phyloP scores from a whole-genome alignment of 92 coral and sea anemone species.

The Hydrozoanthus gracilis region DNA sequence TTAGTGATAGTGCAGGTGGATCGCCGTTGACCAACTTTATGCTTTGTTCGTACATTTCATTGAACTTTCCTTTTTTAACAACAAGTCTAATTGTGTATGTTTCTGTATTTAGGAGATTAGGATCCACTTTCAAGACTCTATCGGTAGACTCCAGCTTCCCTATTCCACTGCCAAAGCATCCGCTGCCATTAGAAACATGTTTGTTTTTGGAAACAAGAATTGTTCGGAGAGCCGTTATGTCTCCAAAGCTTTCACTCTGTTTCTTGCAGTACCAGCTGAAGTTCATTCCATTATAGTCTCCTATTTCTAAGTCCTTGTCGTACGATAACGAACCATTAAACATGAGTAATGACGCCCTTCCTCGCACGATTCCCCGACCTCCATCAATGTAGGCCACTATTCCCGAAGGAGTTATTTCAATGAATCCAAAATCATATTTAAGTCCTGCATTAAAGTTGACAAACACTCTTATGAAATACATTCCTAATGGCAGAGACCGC shows the following conservation, averaged over 20 bases:
- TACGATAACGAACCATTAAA: slow-evolving; percentile 14
- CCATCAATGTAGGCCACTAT: slow-evolving; percentile 32
- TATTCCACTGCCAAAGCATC: slow-evolving; percentile 41
- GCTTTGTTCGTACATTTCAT: slow-evolving; percentile 4
- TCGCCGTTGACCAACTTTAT: not conserved
- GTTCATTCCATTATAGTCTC: slow-evolving; percentile 27
- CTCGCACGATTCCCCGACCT: slow-evolving; percentile 6
- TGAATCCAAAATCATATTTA: slow-evolving; percentile 27
- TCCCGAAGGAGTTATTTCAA: slow-evolving; percentile 16
- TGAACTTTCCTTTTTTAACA: not conserved
- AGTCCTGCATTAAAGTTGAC: not conserved
- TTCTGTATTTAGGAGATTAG: not conserved
- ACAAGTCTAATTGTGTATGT: slow-evolving; percentile 25
- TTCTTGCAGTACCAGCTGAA: slow-evolving; percentile 34
- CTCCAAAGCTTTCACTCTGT: slow-evolving; percentile 29
- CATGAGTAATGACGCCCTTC: not conserved
- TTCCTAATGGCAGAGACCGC: slow-evolving; percentile 8
- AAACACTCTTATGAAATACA: slow-evolving; percentile 1
- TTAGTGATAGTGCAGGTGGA: not conserved
- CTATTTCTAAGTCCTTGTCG: slow-evolving; percentile 17
- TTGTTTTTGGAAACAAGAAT: not conserved
- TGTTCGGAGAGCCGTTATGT: slow-evolving; percentile 1
- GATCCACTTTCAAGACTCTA: slow-evolving; percentile 1
- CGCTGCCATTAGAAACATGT: not conserved
- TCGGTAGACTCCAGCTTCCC: slow-evolving; percentile 1